A percentile compares a stretch with the other conserved stretches of the same genome.
Evolutionary conservation across 2,888 invertebrate species (phyloP).

Genomic region (Metacarcinus magister): DNA sequence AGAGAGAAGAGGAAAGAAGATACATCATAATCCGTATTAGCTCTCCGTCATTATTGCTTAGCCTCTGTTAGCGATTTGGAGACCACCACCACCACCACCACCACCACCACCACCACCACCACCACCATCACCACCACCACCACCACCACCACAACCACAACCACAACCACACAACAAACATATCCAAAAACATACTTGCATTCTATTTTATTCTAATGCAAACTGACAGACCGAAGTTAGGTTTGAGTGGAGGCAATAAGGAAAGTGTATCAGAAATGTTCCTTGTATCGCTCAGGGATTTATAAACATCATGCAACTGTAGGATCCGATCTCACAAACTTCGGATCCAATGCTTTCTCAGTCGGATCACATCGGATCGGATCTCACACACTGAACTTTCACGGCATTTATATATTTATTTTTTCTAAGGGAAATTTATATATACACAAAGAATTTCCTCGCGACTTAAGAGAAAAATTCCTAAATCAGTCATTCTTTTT

Average conservation of each 20-base stretch:
- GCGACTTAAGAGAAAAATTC: not conserved
- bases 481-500: not conserved
- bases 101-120: not conserved
- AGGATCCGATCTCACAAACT: conserved; percentile 6
- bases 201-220: not conserved
- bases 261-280: not conserved
- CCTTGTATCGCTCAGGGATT: not conserved
- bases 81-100: conserved; percentile 38
- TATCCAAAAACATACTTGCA: not conserved
- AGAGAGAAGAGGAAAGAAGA: conserved; percentile 50
- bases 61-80: conserved; percentile 59
- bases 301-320: not conserved
- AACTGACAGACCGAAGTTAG: not conserved
- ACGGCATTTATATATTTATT: too few species aligned
- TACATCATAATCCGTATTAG: conserved; percentile 63
- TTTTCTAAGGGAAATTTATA: not conserved
- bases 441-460: not conserved
- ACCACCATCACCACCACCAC: not conserved
- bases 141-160: not conserved
- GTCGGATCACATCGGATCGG: not conserved
- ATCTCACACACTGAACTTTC: not conserved
- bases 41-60: conserved; percentile 61
- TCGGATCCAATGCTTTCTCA: not conserved
- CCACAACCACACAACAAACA: not conserved
- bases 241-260: conserved; percentile 12